These are phyloP conservation scores for Trypoxylon attenuatum DNA, from an alignment of 2,888 invertebrate genomes.

Conservation along the genomic window DNA sequence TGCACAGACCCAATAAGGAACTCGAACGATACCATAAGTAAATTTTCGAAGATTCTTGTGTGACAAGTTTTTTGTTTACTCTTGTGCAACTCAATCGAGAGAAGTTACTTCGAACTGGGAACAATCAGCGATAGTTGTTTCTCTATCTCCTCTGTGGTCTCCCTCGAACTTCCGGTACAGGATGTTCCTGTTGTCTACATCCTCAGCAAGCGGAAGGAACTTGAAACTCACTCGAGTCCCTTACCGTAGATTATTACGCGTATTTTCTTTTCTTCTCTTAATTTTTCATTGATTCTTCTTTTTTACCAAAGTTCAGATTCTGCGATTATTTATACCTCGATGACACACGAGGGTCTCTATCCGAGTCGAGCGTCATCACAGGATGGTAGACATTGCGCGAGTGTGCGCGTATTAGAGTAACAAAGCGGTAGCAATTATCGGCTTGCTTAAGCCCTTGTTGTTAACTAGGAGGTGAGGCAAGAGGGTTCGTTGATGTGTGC, in stretches of 20 bases:
- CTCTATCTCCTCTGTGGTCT: conserved; percentile 27
- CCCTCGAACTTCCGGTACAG: conserved; percentile 48
- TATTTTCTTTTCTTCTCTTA: conserved; percentile 2
- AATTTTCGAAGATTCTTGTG: too few species aligned
- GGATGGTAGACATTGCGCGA: background rate
- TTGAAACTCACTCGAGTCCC: too few species aligned
- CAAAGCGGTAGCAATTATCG: background rate
- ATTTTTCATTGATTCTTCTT: too few species aligned
- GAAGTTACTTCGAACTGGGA: conserved; percentile 7
- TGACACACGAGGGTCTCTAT: too few species aligned
- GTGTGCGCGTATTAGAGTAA: background rate
- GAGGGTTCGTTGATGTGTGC: background rate
- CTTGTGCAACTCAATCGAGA: too few species aligned
- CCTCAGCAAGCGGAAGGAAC: conserved; percentile 24
- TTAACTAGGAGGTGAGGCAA: background rate
- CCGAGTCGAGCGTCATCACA: background rate
- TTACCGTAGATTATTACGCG: too few species aligned
- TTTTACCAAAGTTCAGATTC: too few species aligned
- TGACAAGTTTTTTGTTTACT: too few species aligned
- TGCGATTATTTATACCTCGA: too few species aligned
- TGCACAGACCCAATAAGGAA: too few species aligned
- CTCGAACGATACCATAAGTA: too few species aligned
- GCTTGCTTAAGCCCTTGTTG: background rate
- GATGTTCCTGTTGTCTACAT: conserved; percentile 29
- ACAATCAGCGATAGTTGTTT: conserved; percentile 13